Evolutionary conservation across 2,113 vertebrate genomes (phyloP), one percentile per base, ranked within the genome.

Genomic region (Ginglymostoma cirratum): DNA sequence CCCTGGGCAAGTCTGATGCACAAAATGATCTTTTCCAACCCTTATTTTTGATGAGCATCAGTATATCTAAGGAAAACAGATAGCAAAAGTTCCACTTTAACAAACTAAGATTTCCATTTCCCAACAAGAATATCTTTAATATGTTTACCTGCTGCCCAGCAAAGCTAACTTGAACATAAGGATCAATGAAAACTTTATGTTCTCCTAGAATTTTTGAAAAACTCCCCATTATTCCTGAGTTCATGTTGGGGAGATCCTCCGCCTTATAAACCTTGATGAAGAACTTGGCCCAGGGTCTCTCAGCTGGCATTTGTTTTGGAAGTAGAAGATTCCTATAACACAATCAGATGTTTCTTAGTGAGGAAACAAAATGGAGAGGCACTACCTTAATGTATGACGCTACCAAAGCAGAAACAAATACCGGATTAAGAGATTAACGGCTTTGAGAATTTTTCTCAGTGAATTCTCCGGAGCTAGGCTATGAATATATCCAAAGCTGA

Each of bases 241-340:
- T 98, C 98, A 99, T 98, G 96, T 98, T 98, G 70, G 98, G 98
- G 30, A 99, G 97, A 7, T 98, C 98, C 95, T 99, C 98, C 0
- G 99, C 99, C 65, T 96, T 97, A 97, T 98, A 99, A 80, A 99
- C 96, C 66, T 98, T 98, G 95, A 99, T 94, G 42, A 98, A 97
- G 96, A 99, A 97, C 87, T 98, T 98, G 87, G 98, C 98, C 99
- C 99, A 99, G 0, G 98, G 98, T 45, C 99, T 98, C 96, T 99
- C 98, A 45, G 45, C 27, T 1, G 98, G 97, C 97, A 99, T 97
- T 67, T 98, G 97, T 78, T 98, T 98, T 30, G 99, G 99, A 95
- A 99, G 98, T 90, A 99, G 96, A 96, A 99, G 97, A 96, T 99
- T 99, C 97, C 99, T 99, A 96, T 65, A 96, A 96, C 30, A 83